Conservation (phyloP, 1,140 invertebrate genomes). For the Drosophila yakuba region DNA sequence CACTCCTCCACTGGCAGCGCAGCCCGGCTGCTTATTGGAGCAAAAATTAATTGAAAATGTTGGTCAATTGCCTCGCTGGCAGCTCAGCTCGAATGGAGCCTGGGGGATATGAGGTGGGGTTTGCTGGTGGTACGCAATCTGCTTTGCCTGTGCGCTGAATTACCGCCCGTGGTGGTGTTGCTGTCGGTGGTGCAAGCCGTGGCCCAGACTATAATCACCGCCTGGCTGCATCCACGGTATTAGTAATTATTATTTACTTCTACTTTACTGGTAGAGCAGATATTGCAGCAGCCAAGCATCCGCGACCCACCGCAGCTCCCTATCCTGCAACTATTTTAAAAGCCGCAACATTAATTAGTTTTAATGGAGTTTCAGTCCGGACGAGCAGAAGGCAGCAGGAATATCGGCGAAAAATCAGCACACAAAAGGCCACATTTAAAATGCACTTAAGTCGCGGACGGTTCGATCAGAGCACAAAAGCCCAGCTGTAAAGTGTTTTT, state of each 20-base stretch:
- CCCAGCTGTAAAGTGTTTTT: not conserved
- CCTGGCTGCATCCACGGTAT: constrained; percentile 31
- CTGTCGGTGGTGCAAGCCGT: not conserved
- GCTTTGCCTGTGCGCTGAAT: constrained; percentile 13
- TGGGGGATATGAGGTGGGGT: not conserved
- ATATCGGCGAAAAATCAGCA: constrained; percentile 19
- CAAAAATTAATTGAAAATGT: constrained; percentile 84
- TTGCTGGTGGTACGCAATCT: constrained; percentile 28
- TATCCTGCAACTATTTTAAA: constrained; percentile 1
- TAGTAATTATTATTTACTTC: constrained; percentile 56
- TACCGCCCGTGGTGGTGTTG: constrained; percentile 9
- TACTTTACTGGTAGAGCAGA: constrained; percentile 5
- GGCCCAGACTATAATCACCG: constrained; percentile 38
- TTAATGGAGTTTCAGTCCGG: constrained; percentile 57
- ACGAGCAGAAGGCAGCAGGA: not conserved
- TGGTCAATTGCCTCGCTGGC: constrained; percentile 77
- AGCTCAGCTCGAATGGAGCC: constrained; percentile 13
- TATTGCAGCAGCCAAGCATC: constrained; percentile 38
- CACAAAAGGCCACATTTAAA: constrained; percentile 10
- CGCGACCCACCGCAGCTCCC: not conserved
- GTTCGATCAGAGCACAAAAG: constrained; percentile 3
- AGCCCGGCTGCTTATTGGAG: constrained; percentile 78
- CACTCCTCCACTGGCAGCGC: constrained; percentile 12
- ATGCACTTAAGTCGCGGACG: constrained; percentile 4
- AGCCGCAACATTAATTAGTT: constrained; percentile 64